Conservation (phyloP, 2,113 vertebrate genomes). For the Abramis brama region DNA sequence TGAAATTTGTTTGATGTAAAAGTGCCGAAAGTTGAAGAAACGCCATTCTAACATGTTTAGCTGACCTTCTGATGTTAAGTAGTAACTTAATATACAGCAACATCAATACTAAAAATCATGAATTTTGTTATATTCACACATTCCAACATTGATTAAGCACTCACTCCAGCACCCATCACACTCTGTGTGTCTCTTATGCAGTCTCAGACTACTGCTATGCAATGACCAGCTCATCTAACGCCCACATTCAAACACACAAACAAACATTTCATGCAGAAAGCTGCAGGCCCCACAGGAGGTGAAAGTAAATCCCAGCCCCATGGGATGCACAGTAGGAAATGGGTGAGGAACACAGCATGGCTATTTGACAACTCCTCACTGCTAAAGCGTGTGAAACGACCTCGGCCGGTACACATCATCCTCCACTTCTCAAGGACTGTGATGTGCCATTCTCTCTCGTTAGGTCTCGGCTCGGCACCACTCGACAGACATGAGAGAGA, state of each 20-base stretch:
- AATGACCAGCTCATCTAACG: not conserved
- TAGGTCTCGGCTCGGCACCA: not conserved
- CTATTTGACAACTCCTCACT: constrained; percentile 12
- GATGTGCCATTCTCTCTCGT: constrained; percentile 30
- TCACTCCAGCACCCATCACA: not conserved
- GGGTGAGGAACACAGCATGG: not conserved
- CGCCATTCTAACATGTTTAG: not conserved
- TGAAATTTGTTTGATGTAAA: not conserved
- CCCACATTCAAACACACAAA: constrained; percentile 19
- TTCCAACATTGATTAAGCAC: not conserved
- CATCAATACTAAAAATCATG: not conserved
- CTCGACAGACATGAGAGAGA: constrained; percentile 7
- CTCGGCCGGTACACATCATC: constrained; percentile 31
- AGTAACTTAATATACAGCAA: not conserved
- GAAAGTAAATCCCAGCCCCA: not conserved
- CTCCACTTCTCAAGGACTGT: constrained; percentile 15
- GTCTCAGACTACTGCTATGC: not conserved
- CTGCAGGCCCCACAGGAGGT: not conserved
- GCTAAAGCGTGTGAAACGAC: constrained; percentile 8
- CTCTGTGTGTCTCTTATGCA: not conserved
- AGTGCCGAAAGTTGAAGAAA: not conserved
- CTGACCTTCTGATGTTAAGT: not conserved
- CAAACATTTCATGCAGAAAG: constrained; percentile 4
- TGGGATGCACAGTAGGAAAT: constrained; percentile 5
- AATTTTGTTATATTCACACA: not conserved